These are phyloP conservation scores for Spilarctia lutea DNA, from an alignment of 2,888 invertebrate genomes.

Conservation along the genomic window DNA sequence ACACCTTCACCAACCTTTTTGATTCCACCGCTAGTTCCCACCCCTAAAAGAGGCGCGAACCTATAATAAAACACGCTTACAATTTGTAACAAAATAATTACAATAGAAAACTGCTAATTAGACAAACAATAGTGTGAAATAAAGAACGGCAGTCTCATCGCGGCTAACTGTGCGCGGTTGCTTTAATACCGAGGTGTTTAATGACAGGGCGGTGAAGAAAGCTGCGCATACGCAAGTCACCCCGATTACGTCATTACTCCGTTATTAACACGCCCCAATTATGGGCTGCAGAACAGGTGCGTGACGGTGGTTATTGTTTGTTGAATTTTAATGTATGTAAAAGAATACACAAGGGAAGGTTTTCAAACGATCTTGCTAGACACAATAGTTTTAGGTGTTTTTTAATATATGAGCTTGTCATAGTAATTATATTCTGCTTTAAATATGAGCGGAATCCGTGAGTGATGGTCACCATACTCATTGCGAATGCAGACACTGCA, in stretches of 20 bases:
- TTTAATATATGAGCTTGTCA: too few species aligned
- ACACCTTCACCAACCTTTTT: slow-evolving; percentile 26
- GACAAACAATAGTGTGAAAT: slow-evolving; percentile 44
- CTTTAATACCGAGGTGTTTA: slow-evolving; percentile 24
- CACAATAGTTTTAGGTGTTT: background rate
- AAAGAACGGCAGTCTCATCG: slow-evolving; percentile 51
- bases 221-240: slow-evolving; percentile 57
- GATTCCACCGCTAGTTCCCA: slow-evolving; percentile 38
- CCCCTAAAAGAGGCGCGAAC: slow-evolving; percentile 35
- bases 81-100: slow-evolving; percentile 51
- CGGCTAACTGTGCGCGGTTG: slow-evolving; percentile 39
- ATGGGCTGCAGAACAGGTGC: slow-evolving; percentile 45
- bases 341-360: background rate
- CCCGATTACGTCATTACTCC: slow-evolving; percentile 58
- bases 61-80: slow-evolving; percentile 38
- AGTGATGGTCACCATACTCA: too few species aligned
- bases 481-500: too few species aligned
- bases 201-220: slow-evolving; percentile 46
- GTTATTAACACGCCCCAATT: slow-evolving; percentile 60
- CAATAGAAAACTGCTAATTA: slow-evolving; percentile 49
- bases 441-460: too few species aligned
- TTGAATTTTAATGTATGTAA: slow-evolving; percentile 17
- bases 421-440: too few species aligned
- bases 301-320: slow-evolving; percentile 40
- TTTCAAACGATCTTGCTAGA: background rate